Conservation (phyloP, 2,888 invertebrate species). For the Antheraea yamamai region DNA sequence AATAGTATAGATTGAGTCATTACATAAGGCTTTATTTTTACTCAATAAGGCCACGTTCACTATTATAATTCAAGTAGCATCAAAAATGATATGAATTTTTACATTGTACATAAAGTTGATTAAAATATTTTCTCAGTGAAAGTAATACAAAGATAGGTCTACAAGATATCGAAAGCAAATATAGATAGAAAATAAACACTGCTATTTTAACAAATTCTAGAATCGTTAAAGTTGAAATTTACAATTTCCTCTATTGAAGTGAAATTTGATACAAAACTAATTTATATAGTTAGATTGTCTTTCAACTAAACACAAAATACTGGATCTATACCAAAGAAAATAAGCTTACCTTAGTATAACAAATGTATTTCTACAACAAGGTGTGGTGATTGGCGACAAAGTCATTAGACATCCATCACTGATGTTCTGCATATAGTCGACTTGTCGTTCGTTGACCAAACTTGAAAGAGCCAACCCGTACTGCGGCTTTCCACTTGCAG, state of each 20-base stretch:
- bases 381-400: conserved; percentile 72
- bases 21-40: too few relatives aligned
- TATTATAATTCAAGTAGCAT: too few relatives aligned
- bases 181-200: not conserved
- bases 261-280: not conserved
- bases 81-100: too few relatives aligned
- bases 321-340: not conserved
- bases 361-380: conserved; percentile 77
- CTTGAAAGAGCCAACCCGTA: conserved; percentile 73
- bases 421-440: conserved; percentile 72
- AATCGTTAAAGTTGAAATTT: not conserved
- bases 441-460: conserved; percentile 66
- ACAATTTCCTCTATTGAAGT: not conserved
- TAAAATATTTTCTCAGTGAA: not conserved
- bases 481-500: conserved; percentile 46
- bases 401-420: conserved; percentile 71
- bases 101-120: not conserved
- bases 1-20: too few relatives aligned
- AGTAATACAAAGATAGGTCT: not conserved
- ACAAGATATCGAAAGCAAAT: not conserved
- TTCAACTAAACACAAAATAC: not conserved
- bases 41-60: too few relatives aligned
- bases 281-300: not conserved
- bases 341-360: conserved; percentile 57
- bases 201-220: not conserved